A percentile compares a stretch with the other conserved stretches of the same genome.
Evolutionary conservation across 1,140 invertebrate species (phyloP).

Genomic region (Chionoecetes opilio): DNA sequence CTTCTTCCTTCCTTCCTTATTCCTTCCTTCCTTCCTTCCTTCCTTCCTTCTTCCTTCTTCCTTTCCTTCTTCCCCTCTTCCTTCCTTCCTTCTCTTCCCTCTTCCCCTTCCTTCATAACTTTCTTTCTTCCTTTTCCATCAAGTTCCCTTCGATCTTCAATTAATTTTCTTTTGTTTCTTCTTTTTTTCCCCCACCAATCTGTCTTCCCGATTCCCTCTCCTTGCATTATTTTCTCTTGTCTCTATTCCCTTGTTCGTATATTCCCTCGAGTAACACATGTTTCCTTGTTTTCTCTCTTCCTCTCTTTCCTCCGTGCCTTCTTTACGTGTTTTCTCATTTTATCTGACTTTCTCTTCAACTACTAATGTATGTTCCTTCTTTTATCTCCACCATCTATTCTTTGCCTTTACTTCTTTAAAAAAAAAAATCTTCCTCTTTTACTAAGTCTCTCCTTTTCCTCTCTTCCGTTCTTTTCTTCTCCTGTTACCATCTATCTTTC

Average conservation of each 20-base stretch:
- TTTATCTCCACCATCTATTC: slow-evolving; percentile 10
- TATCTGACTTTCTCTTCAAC: neutral
- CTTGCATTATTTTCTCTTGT: neutral
- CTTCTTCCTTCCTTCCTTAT: neutral
- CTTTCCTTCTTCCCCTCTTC: neutral
- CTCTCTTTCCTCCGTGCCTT: neutral
- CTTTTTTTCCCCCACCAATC: neutral
- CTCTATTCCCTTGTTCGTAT: neutral
- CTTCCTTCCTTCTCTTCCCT: too few species aligned
- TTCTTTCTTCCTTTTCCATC: too few species aligned
- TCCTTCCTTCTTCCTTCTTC: neutral
- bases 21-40: neutral
- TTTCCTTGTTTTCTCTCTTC: neutral
- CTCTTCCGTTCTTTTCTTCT: neutral
- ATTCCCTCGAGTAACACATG: neutral
- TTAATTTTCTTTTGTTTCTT: neutral
- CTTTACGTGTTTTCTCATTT: neutral
- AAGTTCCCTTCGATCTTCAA: neutral
- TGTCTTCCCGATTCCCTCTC: neutral
- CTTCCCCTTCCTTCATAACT: too few species aligned
- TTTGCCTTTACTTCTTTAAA: neutral
- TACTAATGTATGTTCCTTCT: neutral
- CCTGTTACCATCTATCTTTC: neutral
- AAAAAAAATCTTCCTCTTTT: neutral
- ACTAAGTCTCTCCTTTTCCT: neutral